Conservation (phyloP, 2,113 vertebrate species). For the Pteronura brasiliensis region DNA sequence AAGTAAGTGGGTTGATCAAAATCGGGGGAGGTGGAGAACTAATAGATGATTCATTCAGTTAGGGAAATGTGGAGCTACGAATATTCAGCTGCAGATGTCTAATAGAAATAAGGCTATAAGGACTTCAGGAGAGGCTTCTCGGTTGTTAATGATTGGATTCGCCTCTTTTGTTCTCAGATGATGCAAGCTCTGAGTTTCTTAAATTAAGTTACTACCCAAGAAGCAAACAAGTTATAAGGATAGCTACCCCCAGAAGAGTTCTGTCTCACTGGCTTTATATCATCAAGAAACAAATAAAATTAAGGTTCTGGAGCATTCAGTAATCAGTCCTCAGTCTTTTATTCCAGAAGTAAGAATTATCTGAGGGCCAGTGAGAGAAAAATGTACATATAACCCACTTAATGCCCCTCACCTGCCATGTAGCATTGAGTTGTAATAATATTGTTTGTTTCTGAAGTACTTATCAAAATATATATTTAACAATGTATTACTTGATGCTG, state of each 20-base stretch:
- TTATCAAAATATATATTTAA: neutral
- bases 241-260: neutral
- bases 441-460: neutral
- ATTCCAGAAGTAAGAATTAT: neutral
- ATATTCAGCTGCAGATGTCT: neutral
- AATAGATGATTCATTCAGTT: neutral
- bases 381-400: neutral
- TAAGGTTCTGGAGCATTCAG: neutral
- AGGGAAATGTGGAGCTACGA: neutral
- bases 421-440: neutral
- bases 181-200: neutral
- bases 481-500: neutral
- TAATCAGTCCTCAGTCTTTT: neutral
- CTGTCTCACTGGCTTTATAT: neutral
- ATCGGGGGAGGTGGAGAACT: neutral
- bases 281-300: neutral
- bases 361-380: neutral
- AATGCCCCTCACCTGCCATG: neutral
- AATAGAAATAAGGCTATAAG: neutral
- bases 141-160: neutral
- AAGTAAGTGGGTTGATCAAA: neutral
- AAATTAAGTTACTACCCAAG: neutral
- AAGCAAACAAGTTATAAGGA: neutral
- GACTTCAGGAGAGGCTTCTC: neutral
- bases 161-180: neutral